Base-by-base conservation (phyloP, 2,888 invertebrate species). In the Tridacna crocea region DNA sequence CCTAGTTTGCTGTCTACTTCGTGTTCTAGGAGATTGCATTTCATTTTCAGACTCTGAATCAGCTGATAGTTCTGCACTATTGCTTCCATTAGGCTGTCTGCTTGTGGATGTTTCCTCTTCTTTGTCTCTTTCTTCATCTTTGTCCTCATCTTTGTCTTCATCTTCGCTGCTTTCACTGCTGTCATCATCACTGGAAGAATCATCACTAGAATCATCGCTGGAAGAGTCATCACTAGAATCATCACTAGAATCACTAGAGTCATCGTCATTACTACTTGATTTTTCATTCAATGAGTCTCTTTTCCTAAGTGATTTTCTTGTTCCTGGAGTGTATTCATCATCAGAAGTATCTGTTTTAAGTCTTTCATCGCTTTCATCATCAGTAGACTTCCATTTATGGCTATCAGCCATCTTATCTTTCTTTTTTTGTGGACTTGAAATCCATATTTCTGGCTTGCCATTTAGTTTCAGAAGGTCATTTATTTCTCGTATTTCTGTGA, bases 401-500 rank as follows among this genome's bases (percentile, higher is more conserved):
- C 36, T 36, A 8, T 36, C 4, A 48, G n/a, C 26, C 22, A n/a
- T 22, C 51, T 61, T 36, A 22, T 75, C 46, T 19, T 22, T 22
- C 46, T 66, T 19, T 75, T 74, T 26, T 60, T 72, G 15, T 46
- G 66, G 46, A 19, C 26, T 70, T 13, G 51, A 51, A 2, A 68
- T 15, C 81, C 79, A 77, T 15, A 84, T 84, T 46, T 81, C 72
- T 27, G 81, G 72, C 58, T 79, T 79, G 15, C 77, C 81, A 79
- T 77, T 81, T 6, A 60, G 73, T 51, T 72, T 76, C n/a, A 79
- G 60, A 17, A 82, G 70, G 36, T 84, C 84, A 82, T 84, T 84
- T 8, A 84, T 74, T 60, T 84, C 84, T 47, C 73, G 76, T 65
- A 84, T 79, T 72, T 84, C 84, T 60, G 15, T 26, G 2, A 82